Evolutionary conservation across 2,888 invertebrate species (phyloP).

Genomic region (Caenorhabditis sinica): DNA sequence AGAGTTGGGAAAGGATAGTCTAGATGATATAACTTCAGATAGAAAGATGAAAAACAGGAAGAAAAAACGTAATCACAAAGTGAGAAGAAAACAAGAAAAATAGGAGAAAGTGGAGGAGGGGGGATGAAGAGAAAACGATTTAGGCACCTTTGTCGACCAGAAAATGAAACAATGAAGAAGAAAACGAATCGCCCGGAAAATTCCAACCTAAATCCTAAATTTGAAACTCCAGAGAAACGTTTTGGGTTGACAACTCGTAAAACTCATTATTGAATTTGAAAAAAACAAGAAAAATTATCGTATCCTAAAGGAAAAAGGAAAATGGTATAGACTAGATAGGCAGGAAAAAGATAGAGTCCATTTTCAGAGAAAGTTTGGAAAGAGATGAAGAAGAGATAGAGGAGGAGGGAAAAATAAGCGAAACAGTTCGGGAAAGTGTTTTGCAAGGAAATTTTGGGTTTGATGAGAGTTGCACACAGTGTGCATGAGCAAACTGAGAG

Average conservation of each 20-base stretch:
- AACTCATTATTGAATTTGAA: conserved; percentile 53
- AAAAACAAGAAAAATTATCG: conserved; percentile 23
- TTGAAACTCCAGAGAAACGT: conserved; percentile 44
- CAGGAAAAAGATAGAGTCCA: conserved; percentile 11
- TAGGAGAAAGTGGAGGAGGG: conserved; percentile 42
- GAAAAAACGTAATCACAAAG: conserved; percentile 54
- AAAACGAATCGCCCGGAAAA: conserved; percentile 11
- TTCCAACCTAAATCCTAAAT: conserved; percentile 15
- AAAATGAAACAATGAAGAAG: conserved; percentile 33
- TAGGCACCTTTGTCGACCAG: conserved; percentile 69
- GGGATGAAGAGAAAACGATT: conserved; percentile 31
- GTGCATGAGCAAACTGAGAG: conserved; percentile 50
- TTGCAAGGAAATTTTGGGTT: conserved; percentile 37
- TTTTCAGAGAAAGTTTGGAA: conserved; percentile 19
- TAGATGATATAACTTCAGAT: conserved; percentile 40
- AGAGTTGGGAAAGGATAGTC: conserved; percentile 16
- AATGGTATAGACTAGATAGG: conserved; percentile 13
- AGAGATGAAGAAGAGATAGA: conserved; percentile 25
- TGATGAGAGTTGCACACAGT: conserved; percentile 33
- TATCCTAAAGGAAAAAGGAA: conserved; percentile 46
- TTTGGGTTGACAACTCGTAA: conserved; percentile 60
- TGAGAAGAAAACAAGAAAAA: conserved; percentile 39
- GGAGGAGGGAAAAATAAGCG: conserved; percentile 51
- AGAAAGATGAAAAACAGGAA: not conserved
- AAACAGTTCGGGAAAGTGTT: conserved; percentile 64